Evolutionary conservation across 2,113 vertebrate genomes (phyloP).

Genomic region (Pyxicephalus adspersus): DNA sequence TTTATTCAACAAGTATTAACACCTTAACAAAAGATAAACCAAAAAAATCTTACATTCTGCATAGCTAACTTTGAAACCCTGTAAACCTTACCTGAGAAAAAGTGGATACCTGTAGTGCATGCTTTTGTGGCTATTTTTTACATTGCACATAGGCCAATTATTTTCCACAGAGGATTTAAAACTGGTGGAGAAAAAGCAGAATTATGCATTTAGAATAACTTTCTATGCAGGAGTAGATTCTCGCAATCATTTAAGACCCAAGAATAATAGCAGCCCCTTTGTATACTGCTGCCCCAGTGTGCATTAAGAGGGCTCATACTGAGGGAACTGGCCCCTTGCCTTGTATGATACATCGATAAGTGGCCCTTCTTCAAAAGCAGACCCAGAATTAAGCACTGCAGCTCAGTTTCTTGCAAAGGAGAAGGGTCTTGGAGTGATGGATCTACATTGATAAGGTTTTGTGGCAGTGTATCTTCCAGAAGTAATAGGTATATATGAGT

Average conservation of each 20-base stretch:
- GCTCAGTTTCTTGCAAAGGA: not conserved
- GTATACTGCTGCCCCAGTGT: not conserved
- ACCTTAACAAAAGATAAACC: too few relatives aligned
- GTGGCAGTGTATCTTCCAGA: not conserved
- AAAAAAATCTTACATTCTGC: too few relatives aligned
- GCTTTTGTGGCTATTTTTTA: too few relatives aligned
- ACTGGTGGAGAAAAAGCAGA: too few relatives aligned
- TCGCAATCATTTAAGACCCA: not conserved
- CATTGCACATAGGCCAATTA: too few relatives aligned
- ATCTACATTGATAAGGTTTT: not conserved
- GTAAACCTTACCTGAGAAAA: too few relatives aligned
- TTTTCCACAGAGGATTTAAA: too few relatives aligned
- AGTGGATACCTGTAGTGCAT: too few relatives aligned
- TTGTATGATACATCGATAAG: not conserved
- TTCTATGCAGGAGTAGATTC: too few relatives aligned
- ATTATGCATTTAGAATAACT: too few relatives aligned
- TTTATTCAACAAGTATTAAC: too few relatives aligned
- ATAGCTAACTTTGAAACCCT: too few relatives aligned
- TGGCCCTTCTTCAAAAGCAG: not conserved
- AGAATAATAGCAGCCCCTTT: not conserved
- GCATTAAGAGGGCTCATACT: not conserved
- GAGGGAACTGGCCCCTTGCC: not conserved
- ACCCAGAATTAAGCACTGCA: not conserved
- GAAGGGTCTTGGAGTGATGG: not conserved
- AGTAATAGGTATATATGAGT: not conserved